Percentiles rank a stretch among this genome's conserved stretches.
These are phyloP conservation scores for Bucorvus abyssinicus DNA, from an alignment of 2,797 vertebrate genomes.

Conservation along the genomic window DNA sequence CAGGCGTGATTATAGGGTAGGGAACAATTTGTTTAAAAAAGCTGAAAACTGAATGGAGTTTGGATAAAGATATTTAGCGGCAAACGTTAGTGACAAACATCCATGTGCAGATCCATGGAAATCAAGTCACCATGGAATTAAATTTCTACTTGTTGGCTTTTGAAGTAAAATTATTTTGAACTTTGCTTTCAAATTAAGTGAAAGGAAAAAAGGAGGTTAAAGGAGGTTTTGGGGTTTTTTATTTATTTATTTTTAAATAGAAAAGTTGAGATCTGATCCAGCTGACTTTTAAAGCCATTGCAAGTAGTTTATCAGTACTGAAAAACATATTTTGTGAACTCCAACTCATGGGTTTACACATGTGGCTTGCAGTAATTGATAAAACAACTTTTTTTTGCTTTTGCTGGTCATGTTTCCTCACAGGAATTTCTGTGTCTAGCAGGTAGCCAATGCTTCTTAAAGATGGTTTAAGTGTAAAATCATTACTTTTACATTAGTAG, in stretches of 20 bases:
- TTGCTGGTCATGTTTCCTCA: background rate
- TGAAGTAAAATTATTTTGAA: background rate
- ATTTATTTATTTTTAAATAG: background rate
- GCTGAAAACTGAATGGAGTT: background rate
- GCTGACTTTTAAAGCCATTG: background rate
- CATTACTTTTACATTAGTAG: background rate
- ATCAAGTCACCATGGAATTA: background rate
- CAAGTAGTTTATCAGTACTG: background rate
- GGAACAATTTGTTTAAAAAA: slow-evolving; percentile 12
- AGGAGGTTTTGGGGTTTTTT: background rate
- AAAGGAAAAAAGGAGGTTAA: background rate
- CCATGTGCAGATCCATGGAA: background rate
- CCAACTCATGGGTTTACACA: background rate
- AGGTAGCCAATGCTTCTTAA: background rate
- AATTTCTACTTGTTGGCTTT: background rate
- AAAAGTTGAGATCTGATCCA: background rate
- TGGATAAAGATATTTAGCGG: slow-evolving; percentile 23
- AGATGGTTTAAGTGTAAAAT: background rate
- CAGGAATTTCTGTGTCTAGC: background rate
- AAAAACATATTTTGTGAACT: background rate
- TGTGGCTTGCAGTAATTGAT: background rate
- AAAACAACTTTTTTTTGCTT: background rate
- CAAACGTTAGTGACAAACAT: background rate
- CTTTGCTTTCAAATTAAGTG: background rate
- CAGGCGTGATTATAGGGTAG: slow-evolving; percentile 12